A percentile compares a stretch with the other conserved stretches of the same genome.
Conservation (phyloP, 1,140 invertebrate species). For the Eriosoma lanigerum region DNA sequence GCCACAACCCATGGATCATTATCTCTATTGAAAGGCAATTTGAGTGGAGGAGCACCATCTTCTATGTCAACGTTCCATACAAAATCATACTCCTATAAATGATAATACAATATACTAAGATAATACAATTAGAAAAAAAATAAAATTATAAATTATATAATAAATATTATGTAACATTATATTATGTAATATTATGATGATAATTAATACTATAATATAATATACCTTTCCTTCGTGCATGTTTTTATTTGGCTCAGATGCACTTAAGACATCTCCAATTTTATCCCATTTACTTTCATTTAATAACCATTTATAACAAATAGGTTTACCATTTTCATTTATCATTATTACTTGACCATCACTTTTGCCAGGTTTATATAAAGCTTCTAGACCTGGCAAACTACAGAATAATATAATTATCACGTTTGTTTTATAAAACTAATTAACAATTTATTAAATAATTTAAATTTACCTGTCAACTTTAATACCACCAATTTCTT, state of each 20-base stretch:
- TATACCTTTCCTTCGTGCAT: slow-evolving; percentile 75
- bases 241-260: slow-evolving; percentile 58
- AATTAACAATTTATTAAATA: slow-evolving; percentile 57
- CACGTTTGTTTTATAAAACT: not conserved
- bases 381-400: slow-evolving; percentile 74
- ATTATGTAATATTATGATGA: not conserved
- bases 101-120: not conserved
- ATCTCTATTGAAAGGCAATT: slow-evolving; percentile 83
- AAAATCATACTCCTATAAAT: slow-evolving; percentile 83
- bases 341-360: slow-evolving; percentile 88
- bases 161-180: no score
- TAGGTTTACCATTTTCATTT: slow-evolving; percentile 70
- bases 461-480: slow-evolving; percentile 78
- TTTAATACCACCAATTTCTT: slow-evolving; percentile 80
- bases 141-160: not conserved
- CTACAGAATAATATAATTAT: slow-evolving; percentile 59
- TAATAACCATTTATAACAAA: slow-evolving; percentile 79
- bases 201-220: no score
- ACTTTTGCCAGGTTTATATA: slow-evolving; percentile 74
- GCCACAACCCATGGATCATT: slow-evolving; percentile 70
- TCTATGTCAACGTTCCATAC: slow-evolving; percentile 94
- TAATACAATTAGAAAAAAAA: not conserved
- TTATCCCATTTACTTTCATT: slow-evolving; percentile 75
- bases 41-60: slow-evolving; percentile 81
- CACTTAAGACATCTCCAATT: slow-evolving; percentile 87